Evolutionary conservation across 2,113 vertebrate species (phyloP), one percentile per base, ranked within the genome.

Genomic region (Passerina amoena): DNA sequence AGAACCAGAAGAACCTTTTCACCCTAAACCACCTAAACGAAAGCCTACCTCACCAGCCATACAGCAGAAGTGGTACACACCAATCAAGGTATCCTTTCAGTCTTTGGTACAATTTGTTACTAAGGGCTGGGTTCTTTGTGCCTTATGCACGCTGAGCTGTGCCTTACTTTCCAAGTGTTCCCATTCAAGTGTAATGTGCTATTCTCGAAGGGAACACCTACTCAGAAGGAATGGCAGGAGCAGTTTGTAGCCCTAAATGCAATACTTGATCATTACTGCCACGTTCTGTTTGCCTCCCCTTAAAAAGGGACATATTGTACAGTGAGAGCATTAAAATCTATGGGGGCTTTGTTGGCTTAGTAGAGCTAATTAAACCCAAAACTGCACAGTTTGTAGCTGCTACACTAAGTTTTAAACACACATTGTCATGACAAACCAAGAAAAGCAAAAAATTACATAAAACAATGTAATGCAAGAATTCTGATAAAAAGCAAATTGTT

Each of bases 21-120:
- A 97, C 51, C 97, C 97, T 19, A 98, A 97, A 69, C 97, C 98
- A 59, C 75, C 96, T 3, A 97, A 96, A 78, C 48, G 98, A 21
- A 97, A 97, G 57, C 86, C 98, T 79, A 85, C 94, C 38, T 90
- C 93, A 97, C 97, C 96, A 64, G 89, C 86, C 33, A 37, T 94
- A 6, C 97, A 99, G 97, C 98, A 98, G 82, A 99, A 99, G 92
- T 99, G 99, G 99, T 99, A 99, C 92, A 99, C 99, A 0, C 99
- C 99, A 16, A 99, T 99, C 91, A 99, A 99, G 99, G 99, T 99
- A 95, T 88, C 45, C 44, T 50, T 38, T 12, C 3, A 23, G 27
- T 28, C 40, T 75, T 37, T 37, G 48, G 48, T 42, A 56, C 1
- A 1, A 20, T 69, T 47, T 42, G 12, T 69, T 76, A 35, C 37